Percentiles rank a stretch among this genome's conserved stretches.
phyloP scores from a whole-genome alignment of 1,140 invertebrate genomes.

The Drosophila tani region DNA sequence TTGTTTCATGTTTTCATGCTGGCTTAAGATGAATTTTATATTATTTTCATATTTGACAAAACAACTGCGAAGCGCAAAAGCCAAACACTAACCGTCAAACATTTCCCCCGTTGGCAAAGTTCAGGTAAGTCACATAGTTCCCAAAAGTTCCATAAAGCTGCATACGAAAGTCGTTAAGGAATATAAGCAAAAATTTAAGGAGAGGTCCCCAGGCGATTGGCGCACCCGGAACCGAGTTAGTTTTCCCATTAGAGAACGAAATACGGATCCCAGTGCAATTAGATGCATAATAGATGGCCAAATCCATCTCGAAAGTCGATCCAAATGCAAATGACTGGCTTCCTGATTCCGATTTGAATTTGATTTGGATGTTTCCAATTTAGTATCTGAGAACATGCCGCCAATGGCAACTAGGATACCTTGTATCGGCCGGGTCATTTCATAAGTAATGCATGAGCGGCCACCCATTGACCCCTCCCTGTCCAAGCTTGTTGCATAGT shows the following conservation, averaged over 20 bases:
- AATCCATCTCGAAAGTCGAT: conserved; percentile 38
- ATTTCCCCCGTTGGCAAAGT: conserved; percentile 23
- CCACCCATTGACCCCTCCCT: conserved; percentile 35
- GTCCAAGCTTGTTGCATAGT: conserved; percentile 51
- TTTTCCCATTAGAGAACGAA: conserved; percentile 32
- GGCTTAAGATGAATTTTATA: conserved; percentile 5
- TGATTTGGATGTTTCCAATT: conserved; percentile 50
- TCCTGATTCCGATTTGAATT: conserved; percentile 46
- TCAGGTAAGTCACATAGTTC: conserved; percentile 39
- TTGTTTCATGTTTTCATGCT: neutral
- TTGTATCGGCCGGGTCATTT: conserved; percentile 41
- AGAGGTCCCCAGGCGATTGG: conserved; percentile 1
- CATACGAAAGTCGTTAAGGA: conserved; percentile 25
- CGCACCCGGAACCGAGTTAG: conserved; percentile 7
- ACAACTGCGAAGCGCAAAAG: conserved; percentile 29
- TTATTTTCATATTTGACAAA: conserved; percentile 28
- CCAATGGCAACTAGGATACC: conserved; percentile 47
- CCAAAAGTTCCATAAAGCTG: conserved; percentile 46
- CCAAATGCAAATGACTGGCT: conserved; percentile 43
- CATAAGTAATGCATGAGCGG: conserved; percentile 80
- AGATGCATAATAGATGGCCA: conserved; percentile 42
- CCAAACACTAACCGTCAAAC: conserved; percentile 17
- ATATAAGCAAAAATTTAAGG: conserved; percentile 30
- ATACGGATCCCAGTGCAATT: conserved; percentile 33
- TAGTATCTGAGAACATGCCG: conserved; percentile 48